Conservation (phyloP, 2,797 vertebrate species). For the Chelmon rostratus region DNA sequence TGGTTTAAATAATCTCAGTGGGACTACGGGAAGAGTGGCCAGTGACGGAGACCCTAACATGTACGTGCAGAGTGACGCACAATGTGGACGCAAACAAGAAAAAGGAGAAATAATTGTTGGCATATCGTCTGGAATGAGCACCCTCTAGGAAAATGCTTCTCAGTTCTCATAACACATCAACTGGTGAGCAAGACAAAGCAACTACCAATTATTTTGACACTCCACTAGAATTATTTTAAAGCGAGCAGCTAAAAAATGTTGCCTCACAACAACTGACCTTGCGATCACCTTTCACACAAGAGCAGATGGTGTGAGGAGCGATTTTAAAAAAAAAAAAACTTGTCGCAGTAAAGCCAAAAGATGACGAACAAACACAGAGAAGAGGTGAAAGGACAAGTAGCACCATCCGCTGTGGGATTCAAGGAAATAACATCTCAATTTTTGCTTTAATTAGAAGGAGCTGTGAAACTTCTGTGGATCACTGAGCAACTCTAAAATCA, state of each 20-base stretch:
- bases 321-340: not conserved
- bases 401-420: not conserved
- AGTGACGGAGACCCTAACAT: not conserved
- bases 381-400: conserved; percentile 11
- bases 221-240: not conserved
- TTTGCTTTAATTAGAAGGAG: not conserved
- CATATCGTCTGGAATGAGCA: not conserved
- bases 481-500: not conserved
- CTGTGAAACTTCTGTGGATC: not conserved
- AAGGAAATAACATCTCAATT: not conserved
- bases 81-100: not conserved
- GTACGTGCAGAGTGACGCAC: not conserved
- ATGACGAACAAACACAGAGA: conserved; percentile 1
- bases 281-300: not conserved
- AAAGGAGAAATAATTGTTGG: not conserved
- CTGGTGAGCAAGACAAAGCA: not conserved
- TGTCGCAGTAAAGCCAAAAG: not conserved
- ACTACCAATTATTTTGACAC: not conserved
- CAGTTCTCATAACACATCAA: not conserved
- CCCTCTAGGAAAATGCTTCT: not conserved
- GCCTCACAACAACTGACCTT: conserved; percentile 5
- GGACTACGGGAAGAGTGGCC: not conserved
- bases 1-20: too few species aligned
- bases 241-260: not conserved
- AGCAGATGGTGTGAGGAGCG: conserved; percentile 22